Conservation (phyloP, 2,888 invertebrate genomes). For the Nephrotoma guestfalica region DNA sequence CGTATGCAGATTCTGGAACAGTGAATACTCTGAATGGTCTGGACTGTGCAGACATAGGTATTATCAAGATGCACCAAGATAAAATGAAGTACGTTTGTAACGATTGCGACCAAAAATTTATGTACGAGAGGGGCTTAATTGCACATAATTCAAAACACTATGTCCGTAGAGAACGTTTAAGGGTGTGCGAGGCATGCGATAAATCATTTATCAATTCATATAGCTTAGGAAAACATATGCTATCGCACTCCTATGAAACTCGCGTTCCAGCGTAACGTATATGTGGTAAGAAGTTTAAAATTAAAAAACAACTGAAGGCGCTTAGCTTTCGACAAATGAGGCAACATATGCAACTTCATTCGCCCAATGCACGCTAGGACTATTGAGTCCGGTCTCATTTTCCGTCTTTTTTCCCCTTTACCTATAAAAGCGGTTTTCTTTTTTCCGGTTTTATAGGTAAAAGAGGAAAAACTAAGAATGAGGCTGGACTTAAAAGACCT, state of each 20-base stretch:
- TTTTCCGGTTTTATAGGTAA: no score
- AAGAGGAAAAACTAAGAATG: no score
- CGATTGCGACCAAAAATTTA: conserved; percentile 1
- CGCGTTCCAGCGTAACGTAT: neutral
- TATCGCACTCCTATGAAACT: neutral
- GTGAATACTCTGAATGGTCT: conserved; percentile 1
- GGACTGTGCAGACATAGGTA: neutral
- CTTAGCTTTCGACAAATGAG: neutral
- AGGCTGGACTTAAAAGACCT: no score
- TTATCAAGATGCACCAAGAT: neutral
- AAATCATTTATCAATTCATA: neutral
- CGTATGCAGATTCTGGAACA: neutral
- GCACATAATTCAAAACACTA: neutral
- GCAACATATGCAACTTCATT: neutral
- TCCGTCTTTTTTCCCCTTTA: no score
- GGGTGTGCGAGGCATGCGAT: neutral
- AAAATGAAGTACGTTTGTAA: conserved; percentile 3
- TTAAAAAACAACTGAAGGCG: neutral
- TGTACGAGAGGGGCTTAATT: neutral
- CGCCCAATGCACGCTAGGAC: no score
- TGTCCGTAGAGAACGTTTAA: neutral
- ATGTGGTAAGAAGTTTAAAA: neutral
- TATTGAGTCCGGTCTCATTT: no score
- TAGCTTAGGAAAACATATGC: neutral
- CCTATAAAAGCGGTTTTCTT: no score